Percentiles rank a stretch among this genome's conserved stretches.
These are phyloP conservation scores for Nesogale talazaci DNA, from an alignment of 2,113 vertebrate species.

Conservation along the genomic window DNA sequence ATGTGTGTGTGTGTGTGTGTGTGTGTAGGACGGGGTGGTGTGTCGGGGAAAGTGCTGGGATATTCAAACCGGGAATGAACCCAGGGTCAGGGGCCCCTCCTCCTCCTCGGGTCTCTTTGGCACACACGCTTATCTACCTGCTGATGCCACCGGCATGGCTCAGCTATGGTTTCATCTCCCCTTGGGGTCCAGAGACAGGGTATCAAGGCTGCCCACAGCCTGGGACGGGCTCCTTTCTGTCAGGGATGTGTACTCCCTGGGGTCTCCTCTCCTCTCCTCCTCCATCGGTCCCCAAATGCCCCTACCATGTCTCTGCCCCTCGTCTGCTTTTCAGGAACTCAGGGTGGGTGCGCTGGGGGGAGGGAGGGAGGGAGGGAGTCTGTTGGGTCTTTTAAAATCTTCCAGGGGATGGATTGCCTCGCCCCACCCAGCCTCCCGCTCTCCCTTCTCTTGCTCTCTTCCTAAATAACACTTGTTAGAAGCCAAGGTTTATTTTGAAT, in stretches of 20 bases:
- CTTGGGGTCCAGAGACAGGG: neutral
- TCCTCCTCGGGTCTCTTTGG: neutral
- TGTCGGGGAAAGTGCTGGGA: constrained; percentile 13
- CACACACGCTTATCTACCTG: neutral
- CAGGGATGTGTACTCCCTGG: neutral
- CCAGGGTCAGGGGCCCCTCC: neutral
- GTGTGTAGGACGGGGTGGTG: too few species aligned
- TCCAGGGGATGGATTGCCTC: neutral
- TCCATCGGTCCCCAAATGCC: neutral
- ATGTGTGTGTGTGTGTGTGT: too few species aligned
- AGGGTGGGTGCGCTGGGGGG: neutral
- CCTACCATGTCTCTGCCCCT: neutral
- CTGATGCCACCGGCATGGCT: neutral
- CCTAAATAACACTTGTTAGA: constrained; percentile 1
- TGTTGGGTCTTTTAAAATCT: neutral
- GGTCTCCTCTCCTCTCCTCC: neutral
- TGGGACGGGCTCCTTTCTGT: rapidly evolving
- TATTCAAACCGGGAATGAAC: neutral
- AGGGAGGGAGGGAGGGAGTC: too few species aligned
- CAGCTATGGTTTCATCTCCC: neutral
- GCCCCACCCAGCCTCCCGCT: neutral
- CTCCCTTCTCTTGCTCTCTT: neutral
- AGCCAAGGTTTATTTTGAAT: neutral
- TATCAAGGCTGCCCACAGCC: neutral
- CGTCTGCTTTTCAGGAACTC: neutral